Percentiles rank a stretch among this genome's conserved stretches.
Conservation (phyloP, 2,797 vertebrate genomes). For the Limnodromus scolopaceus region DNA sequence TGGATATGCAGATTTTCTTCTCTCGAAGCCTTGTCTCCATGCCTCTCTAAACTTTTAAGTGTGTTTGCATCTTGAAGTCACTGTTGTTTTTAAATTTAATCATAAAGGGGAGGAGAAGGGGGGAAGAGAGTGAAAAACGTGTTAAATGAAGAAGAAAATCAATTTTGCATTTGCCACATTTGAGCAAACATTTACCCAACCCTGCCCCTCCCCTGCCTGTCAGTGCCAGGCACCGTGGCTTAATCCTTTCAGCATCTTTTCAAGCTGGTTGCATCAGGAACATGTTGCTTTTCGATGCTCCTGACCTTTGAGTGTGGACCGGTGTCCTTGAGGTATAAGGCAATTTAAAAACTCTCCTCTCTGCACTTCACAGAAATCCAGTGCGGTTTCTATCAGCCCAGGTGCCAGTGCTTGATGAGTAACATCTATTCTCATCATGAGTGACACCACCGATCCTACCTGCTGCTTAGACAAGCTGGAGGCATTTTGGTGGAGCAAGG, state of each 20-base stretch:
- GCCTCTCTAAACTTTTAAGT: not conserved
- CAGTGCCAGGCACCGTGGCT: not conserved
- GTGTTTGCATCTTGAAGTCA: not conserved
- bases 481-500: fast-evolving
- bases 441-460: not conserved
- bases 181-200: conserved; percentile 53
- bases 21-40: not conserved
- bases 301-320: conserved; percentile 48
- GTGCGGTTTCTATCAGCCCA: not conserved
- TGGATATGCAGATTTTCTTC: not conserved
- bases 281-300: not conserved
- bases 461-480: not conserved
- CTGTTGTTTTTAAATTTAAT: conserved; percentile 46
- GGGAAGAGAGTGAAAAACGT: not conserved
- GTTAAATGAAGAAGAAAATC: conserved; percentile 72
- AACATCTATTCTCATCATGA: conserved; percentile 34
- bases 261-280: not conserved
- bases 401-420: not conserved
- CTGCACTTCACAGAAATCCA: not conserved
- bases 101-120: conserved; percentile 37
- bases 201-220: conserved; percentile 43
- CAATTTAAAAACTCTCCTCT: conserved; percentile 42
- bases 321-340: conserved; percentile 63
- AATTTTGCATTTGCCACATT: conserved; percentile 64
- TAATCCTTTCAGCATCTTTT: conserved; percentile 27